phyloP scores from a whole-genome alignment of 2,113 vertebrate genomes.

The Lepus americanus region DNA sequence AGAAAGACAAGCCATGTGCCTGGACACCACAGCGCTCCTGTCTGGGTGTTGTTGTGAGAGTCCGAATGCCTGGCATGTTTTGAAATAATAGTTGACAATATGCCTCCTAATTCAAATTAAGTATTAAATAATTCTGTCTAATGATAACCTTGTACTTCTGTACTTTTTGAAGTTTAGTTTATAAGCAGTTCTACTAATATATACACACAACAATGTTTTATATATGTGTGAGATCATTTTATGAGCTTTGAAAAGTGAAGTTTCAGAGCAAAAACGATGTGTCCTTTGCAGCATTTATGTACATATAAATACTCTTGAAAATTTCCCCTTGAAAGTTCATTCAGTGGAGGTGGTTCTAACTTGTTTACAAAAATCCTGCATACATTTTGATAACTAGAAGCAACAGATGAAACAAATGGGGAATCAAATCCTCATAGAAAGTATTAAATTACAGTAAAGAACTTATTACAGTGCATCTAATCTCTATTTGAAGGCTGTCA shows the following conservation, averaged over 20 bases:
- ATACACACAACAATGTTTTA: neutral
- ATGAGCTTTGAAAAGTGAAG: neutral
- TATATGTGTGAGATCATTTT: neutral
- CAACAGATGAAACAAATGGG: conserved; percentile 38
- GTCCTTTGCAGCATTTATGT: neutral
- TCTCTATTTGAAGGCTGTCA: conserved; percentile 61
- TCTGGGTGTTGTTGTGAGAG: neutral
- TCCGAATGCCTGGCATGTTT: neutral
- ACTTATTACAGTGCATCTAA: conserved; percentile 63
- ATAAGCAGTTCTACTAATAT: neutral
- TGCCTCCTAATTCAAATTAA: neutral
- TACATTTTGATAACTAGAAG: conserved; percentile 41
- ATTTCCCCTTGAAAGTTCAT: neutral
- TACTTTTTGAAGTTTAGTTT: neutral
- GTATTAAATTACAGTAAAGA: conserved; percentile 58
- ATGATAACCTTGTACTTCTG: neutral
- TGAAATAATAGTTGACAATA: neutral
- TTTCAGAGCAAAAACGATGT: neutral
- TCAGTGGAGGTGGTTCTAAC: neutral
- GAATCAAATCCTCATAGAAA: conserved; percentile 62
- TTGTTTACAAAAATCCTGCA: conserved; percentile 59
- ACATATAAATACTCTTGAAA: conserved; percentile 40
- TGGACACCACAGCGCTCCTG: accelerated
- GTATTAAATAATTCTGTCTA: neutral
- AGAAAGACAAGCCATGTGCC: accelerated